Evolutionary conservation across 2,797 vertebrate species (phyloP).

Genomic region (Halcyon leucocephala): DNA sequence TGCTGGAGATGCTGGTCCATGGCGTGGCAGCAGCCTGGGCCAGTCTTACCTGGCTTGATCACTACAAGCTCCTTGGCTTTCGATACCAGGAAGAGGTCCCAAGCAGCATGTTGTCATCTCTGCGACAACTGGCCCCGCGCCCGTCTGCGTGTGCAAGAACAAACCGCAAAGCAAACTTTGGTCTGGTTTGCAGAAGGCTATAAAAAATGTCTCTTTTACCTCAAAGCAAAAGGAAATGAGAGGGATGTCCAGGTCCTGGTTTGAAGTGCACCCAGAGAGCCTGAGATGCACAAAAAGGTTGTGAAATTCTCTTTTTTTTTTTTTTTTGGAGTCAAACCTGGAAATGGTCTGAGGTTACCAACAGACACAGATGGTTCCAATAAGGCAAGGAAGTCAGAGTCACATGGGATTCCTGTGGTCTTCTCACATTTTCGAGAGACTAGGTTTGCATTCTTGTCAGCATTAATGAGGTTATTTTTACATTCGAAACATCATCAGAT

Average conservation of each 20-base stretch:
- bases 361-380: slow-evolving; percentile 70
- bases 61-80: background rate
- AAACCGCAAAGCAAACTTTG: background rate
- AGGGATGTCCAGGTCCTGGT: background rate
- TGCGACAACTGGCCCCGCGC: background rate
- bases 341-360: slow-evolving; percentile 10
- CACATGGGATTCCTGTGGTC: slow-evolving; percentile 69
- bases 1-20: background rate
- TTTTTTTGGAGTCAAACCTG: background rate
- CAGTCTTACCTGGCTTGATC: background rate
- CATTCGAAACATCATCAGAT: background rate
- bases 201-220: background rate
- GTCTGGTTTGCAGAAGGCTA: background rate
- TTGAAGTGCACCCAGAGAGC: background rate
- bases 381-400: slow-evolving; percentile 39
- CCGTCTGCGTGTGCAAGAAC: background rate
- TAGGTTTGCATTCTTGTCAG: slow-evolving; percentile 52
- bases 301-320: slow-evolving; percentile 31
- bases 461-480: slow-evolving; percentile 70
- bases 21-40: background rate
- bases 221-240: background rate
- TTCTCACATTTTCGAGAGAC: slow-evolving; percentile 43
- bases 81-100: background rate
- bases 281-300: background rate
- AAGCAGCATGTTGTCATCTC: too few relatives aligned